A percentile compares a stretch with the other conserved stretches of the same genome.
phyloP scores from a whole-genome alignment of 2,113 vertebrate genomes.

The Plotosus lineatus region DNA sequence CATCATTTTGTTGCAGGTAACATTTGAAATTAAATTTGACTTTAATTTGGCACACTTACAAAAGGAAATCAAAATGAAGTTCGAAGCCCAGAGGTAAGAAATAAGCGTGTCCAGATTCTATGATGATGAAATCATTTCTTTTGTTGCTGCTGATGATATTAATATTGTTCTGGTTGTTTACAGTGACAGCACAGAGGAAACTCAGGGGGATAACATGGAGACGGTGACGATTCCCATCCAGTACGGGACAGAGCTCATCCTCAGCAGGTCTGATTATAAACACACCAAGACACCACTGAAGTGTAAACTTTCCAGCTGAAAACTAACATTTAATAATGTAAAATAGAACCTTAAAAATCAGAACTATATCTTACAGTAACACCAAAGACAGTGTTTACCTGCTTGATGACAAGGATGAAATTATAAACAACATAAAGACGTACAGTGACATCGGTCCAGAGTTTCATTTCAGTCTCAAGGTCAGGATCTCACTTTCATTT shows the following conservation, averaged over 20 bases:
- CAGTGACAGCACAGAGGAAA: slow-evolving; percentile 79
- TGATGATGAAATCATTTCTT: background rate
- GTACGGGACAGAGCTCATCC: slow-evolving; percentile 81
- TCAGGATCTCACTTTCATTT: slow-evolving; percentile 42
- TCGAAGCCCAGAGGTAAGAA: slow-evolving; percentile 74
- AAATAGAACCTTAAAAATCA: background rate
- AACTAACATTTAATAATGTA: background rate
- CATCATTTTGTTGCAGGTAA: slow-evolving; percentile 65
- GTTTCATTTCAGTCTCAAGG: slow-evolving; percentile 81
- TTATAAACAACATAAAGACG: slow-evolving; percentile 66
- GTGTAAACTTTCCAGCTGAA: background rate
- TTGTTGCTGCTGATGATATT: no score
- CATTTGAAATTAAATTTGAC: slow-evolving; percentile 80
- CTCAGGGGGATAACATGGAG: slow-evolving; percentile 70
- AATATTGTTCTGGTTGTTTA: background rate
- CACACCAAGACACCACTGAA: background rate
- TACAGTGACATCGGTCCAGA: slow-evolving; percentile 80
- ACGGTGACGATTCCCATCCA: slow-evolving; percentile 69
- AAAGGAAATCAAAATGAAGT: slow-evolving; percentile 67
- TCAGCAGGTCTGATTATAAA: slow-evolving; percentile 73
- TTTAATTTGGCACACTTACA: slow-evolving; percentile 79
- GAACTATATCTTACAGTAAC: slow-evolving; percentile 64
- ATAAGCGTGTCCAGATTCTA: background rate
- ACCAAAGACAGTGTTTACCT: slow-evolving; percentile 79
- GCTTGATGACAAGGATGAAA: slow-evolving; percentile 65